These are phyloP conservation scores for Parapsyche elsis DNA, from an alignment of 1,140 invertebrate species.

Conservation along the genomic window DNA sequence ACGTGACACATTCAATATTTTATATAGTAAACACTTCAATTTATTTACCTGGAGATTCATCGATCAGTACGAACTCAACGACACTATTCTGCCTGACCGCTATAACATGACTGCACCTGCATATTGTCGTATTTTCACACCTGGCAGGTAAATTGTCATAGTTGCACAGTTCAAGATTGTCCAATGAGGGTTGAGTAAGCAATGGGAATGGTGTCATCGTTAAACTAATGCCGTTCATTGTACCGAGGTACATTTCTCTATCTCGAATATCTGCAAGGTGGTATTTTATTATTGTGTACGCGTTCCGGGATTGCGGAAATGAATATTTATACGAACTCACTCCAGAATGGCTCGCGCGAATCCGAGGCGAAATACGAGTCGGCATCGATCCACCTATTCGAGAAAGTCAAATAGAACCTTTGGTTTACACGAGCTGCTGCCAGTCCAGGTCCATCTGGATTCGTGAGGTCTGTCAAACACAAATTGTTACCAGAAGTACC, in stretches of 20 bases:
- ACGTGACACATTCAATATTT: background rate
- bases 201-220: conserved; percentile 26
- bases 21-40: background rate
- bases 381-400: background rate
- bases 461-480: conserved; percentile 6
- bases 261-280: conserved; percentile 10
- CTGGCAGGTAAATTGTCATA: background rate
- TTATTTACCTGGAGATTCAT: conserved; percentile 32
- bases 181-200: conserved; percentile 10
- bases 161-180: conserved; percentile 21
- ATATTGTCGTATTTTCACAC: conserved; percentile 36
- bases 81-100: conserved; percentile 8
- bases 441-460: background rate
- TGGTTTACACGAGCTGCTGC: background rate
- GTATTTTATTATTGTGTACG: background rate
- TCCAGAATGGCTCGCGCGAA: conserved; percentile 19
- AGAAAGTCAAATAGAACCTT: conserved; percentile 38
- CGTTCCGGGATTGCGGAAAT: background rate
- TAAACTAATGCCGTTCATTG: conserved; percentile 37
- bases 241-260: conserved; percentile 29
- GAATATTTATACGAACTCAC: conserved; percentile 24
- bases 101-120: conserved; percentile 34
- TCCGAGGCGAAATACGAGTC: conserved; percentile 8
- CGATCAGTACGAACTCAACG: conserved; percentile 41
- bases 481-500: background rate